Evolutionary conservation across 2,113 vertebrate genomes (phyloP), one percentile per base, ranked within the genome.

Genomic region (Neogobius melanostomus): DNA sequence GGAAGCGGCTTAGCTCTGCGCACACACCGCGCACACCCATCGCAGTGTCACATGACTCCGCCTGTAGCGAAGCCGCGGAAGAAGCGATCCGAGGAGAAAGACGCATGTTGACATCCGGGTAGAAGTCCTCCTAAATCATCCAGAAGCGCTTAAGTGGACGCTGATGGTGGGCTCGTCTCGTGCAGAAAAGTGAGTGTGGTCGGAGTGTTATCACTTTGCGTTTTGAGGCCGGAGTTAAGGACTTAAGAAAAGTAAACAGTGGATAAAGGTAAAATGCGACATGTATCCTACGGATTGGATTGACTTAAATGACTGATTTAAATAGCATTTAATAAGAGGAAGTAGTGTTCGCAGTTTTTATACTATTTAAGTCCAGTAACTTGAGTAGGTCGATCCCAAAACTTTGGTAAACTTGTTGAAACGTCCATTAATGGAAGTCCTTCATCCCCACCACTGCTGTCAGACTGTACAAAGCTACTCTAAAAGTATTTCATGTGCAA

Each of bases 11-110:
- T 12, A 12, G 52, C 57, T 36, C 6, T 36, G 42, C 4, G 36
- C 15, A 42, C 59, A 8, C 59, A 48, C 57, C 57, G 12, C 62
- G 17, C 14, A 11, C 12, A 8, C 11, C 7, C 64, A 21, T 45
- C 46, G 10, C 53, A 0, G 5, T 36, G 75, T 84, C 85, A 83
- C 86, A 48, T 85, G 75, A 87, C 82, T 16, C 42, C 50, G 4
- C 54, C 51, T 0, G 70, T 2, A 8, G 28, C 0, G 64, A 1
- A 21, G 62, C 47, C 48, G 44, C 59, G 17, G 51, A 36, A 48
- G 61, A 8, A 16, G 12, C 12, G 4, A 64, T 47, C 74, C 62
- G 65, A 76, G 77, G 69, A 77, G 53, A 78, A 80, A 53, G 42
- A 61, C 15, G 46, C n/a, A 14, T 17, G 61, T 46, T n/a, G 53